Evolutionary conservation across 2,797 vertebrate species (phyloP), one percentile per base, ranked within the genome.

Genomic region (Rousettus madagascariensis): DNA sequence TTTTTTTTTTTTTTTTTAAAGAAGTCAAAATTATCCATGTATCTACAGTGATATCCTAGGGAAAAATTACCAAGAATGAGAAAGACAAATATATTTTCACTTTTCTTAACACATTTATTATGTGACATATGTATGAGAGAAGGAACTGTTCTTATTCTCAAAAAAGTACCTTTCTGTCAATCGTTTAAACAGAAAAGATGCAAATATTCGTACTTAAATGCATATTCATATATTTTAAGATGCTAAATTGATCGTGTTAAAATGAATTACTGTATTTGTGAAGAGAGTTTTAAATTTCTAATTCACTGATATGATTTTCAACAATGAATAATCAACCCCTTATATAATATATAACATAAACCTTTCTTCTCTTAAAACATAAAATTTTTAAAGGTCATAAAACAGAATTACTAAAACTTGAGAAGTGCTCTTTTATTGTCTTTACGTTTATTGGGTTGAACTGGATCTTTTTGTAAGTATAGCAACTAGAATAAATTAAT

Each of bases 61-160:
- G 15, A 51, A 94, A 87, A 92, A 30, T 85, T 96, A 92, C 49
- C 2, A 57, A 86, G 61, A 87, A 80, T 8, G 36, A 3, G 19
- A 30, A 91, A 94, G 28, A 80, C 1, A 92, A 94, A 88, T 77
- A 13, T 65, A 63, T 80, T 96, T 15, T 90, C 72, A 71, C 49
- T 92, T 96, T 90, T 72, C 36, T 75, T 92, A 90, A 85, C 77
- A 88, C 3, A 0, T 92, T 96, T 61, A 66, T 90, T 92, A 72
- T 82, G 68, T 86, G 72, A 33, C 55, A 88, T 94, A 80, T 94
- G 36, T 75, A 82, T 85, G 38, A 97, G 49, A 80, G 61, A 79
- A 80, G 12, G 66, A 79, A 90, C 4, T 30, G 33, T 79, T 53
- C 43, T 90, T 80, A 61, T 71, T 94, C 36, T 93, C 41, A 55